Percentiles rank a stretch among this genome's conserved stretches.
phyloP scores from a whole-genome alignment of 2,797 vertebrate genomes.

The Momotus momota region DNA sequence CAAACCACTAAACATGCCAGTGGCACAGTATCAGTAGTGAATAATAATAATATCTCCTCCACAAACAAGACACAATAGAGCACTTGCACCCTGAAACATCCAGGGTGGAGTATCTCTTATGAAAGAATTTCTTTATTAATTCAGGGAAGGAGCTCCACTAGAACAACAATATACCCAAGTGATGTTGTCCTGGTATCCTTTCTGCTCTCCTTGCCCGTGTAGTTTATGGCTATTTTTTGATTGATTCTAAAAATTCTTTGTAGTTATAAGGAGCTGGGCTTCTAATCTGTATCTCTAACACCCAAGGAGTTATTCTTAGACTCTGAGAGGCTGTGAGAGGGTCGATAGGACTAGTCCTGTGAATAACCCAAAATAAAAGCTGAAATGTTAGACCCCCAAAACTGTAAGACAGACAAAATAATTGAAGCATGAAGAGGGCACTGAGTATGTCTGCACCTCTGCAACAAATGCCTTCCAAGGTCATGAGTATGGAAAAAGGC shows the following conservation, averaged over 20 bases:
- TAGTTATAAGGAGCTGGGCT: background rate
- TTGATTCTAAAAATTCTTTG: background rate
- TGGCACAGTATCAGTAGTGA: constrained; percentile 17
- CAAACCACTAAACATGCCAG: background rate
- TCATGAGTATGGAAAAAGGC: background rate
- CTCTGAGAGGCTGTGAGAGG: background rate
- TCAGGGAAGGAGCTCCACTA: background rate
- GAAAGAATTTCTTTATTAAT: constrained; percentile 63
- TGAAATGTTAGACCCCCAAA: background rate
- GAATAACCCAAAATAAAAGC: background rate
- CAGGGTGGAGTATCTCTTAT: constrained; percentile 44
- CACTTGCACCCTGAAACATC: background rate
- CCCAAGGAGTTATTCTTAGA: background rate
- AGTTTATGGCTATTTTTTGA: background rate
- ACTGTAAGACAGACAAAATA: background rate
- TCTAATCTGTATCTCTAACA: background rate
- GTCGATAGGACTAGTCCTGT: background rate
- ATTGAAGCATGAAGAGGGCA: background rate
- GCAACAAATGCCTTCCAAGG: background rate
- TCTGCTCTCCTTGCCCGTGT: background rate
- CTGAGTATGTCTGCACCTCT: background rate
- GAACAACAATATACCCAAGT: background rate
- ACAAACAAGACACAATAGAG: constrained; percentile 11
- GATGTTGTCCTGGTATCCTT: background rate
- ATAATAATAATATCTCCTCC: constrained; percentile 47